A percentile compares a stretch with the other conserved stretches of the same genome.
phyloP scores from a whole-genome alignment of 2,797 vertebrate genomes.

The Gambelia wislizenii region DNA sequence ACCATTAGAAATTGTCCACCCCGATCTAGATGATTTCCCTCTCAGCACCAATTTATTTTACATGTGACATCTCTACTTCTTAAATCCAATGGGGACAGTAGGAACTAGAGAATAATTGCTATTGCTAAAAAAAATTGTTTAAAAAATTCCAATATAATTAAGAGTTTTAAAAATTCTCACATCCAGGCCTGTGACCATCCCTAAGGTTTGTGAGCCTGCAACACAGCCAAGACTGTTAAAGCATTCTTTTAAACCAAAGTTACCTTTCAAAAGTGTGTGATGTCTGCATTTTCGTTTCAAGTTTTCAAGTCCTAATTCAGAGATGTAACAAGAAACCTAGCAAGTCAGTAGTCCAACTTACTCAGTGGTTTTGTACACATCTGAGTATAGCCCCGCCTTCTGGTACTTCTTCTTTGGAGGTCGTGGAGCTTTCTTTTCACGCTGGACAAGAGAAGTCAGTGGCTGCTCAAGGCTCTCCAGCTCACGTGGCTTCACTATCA shows the following conservation, averaged over 20 bases:
- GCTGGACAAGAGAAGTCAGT: constrained; percentile 77
- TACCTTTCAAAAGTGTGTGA: not conserved
- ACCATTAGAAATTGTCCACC: not conserved
- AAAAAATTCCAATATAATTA: not conserved
- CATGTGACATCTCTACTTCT: not conserved
- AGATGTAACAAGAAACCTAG: not conserved
- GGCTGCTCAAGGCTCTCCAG: constrained; percentile 77
- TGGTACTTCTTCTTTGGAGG: constrained; percentile 94
- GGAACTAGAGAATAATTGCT: not conserved
- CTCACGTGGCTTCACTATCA: constrained; percentile 75
- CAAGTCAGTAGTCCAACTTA: constrained; percentile 77
- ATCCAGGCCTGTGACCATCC: constrained; percentile 23
- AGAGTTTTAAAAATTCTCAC: not conserved
- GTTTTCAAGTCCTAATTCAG: not conserved
- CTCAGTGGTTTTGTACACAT: constrained; percentile 96
- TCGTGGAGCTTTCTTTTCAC: constrained; percentile 85
- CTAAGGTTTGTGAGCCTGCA: constrained; percentile 22
- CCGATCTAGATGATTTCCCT: no score
- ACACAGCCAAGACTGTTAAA: constrained; percentile 1
- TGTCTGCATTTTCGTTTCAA: not conserved
- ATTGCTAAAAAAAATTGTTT: not conserved
- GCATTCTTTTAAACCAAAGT: constrained; percentile 23
- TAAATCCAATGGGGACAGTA: not conserved
- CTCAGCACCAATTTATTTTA: not conserved
- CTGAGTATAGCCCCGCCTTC: constrained; percentile 96